Evolutionary conservation across 2,888 invertebrate species (phyloP).

Genomic region (Chirona hameri): DNA sequence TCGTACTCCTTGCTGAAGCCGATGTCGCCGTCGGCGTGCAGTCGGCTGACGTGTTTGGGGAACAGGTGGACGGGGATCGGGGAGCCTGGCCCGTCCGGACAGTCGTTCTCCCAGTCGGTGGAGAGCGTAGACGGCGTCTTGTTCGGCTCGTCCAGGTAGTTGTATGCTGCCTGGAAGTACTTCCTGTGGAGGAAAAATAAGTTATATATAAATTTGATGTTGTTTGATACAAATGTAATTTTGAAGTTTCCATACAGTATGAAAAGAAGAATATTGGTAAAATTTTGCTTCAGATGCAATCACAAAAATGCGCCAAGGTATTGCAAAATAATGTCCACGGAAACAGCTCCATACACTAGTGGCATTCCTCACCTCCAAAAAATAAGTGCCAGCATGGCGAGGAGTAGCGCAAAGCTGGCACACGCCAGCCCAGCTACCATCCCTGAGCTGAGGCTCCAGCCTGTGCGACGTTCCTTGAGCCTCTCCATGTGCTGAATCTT

Average conservation of each 20-base stretch:
- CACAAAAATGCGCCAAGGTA: too few relatives aligned
- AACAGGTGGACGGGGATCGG: constrained; percentile 74
- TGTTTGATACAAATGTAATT: too few relatives aligned
- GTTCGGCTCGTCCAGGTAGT: constrained; percentile 70
- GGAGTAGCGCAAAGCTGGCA: constrained; percentile 63
- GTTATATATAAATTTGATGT: too few relatives aligned
- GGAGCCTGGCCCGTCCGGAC: constrained; percentile 45
- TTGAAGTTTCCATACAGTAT: too few relatives aligned
- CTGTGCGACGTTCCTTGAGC: not conserved
- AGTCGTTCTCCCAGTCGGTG: constrained; percentile 59
- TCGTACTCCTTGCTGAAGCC: constrained; percentile 95
- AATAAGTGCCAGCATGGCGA: constrained; percentile 64
- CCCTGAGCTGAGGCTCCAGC: constrained; percentile 61
- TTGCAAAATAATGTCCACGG: too few relatives aligned
- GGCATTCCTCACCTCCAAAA: constrained; percentile 76
- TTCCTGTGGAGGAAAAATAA: constrained; percentile 57
- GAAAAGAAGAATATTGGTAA: too few relatives aligned
- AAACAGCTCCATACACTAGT: too few relatives aligned
- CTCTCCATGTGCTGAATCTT: not conserved
- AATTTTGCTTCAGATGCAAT: too few relatives aligned
- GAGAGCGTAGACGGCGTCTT: constrained; percentile 53
- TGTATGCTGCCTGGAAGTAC: constrained; percentile 74
- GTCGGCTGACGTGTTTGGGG: constrained; percentile 72
- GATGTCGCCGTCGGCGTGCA: constrained; percentile 91
- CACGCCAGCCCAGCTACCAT: constrained; percentile 68